phyloP scores from a whole-genome alignment of 2,797 vertebrate genomes.

The Manis javanica region DNA sequence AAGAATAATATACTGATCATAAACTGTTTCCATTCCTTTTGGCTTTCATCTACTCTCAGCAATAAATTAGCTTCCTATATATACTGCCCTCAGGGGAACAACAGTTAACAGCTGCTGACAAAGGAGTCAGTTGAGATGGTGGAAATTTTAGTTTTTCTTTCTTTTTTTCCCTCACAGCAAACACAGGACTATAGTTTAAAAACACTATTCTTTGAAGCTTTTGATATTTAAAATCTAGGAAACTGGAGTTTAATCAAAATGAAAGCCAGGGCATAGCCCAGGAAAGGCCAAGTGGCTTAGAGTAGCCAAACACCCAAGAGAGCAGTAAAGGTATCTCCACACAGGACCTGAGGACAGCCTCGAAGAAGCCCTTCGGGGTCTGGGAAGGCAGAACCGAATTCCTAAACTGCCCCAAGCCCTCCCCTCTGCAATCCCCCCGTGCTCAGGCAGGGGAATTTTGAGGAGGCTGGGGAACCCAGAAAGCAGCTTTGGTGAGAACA shows the following conservation, averaged over 20 bases:
- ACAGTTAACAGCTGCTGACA: not conserved
- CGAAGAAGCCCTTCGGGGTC: not conserved
- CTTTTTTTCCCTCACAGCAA: not conserved
- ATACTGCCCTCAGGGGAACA: not conserved
- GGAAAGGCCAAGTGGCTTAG: not conserved
- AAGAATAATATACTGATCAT: not conserved
- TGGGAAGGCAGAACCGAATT: not conserved
- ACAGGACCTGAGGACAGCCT: not conserved
- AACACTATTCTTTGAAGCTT: not conserved
- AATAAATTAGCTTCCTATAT: not conserved
- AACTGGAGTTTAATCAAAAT: not conserved
- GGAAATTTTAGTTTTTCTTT: not conserved
- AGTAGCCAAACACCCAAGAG: not conserved
- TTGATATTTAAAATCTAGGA: slow-evolving; percentile 11
- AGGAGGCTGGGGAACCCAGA: not conserved
- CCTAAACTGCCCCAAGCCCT: not conserved
- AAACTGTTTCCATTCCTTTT: not conserved
- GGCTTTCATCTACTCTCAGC: not conserved
- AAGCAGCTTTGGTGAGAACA: not conserved
- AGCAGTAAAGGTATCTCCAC: not conserved
- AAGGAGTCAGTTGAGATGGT: not conserved
- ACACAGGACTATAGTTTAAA: not conserved
- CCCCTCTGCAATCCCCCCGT: not conserved
- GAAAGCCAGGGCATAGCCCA: not conserved
- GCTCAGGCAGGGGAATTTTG: not conserved